Evolutionary conservation across 2,797 vertebrate genomes (phyloP).

Genomic region (Spatula clypeata): DNA sequence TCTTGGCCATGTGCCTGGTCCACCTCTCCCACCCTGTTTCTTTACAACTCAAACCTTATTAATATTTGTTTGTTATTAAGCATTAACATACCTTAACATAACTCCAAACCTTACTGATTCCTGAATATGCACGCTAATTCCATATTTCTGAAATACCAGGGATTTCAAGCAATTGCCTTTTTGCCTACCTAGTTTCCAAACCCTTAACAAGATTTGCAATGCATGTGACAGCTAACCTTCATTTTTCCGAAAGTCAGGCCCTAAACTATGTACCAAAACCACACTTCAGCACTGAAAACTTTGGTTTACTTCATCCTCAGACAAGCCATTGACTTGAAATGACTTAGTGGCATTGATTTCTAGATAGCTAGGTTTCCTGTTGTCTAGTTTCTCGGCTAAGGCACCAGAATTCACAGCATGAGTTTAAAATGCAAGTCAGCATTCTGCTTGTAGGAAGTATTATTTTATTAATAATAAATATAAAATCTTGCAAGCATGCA

Average conservation of each 20-base stretch:
- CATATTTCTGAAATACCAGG: not conserved
- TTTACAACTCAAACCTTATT: slow-evolving; percentile 24
- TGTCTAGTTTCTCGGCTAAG: slow-evolving; percentile 36
- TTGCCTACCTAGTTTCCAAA: not conserved
- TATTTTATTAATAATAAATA: slow-evolving; percentile 65
- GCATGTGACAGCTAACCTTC: not conserved
- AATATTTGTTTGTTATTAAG: slow-evolving; percentile 65
- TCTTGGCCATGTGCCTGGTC: not conserved
- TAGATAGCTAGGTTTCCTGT: slow-evolving; percentile 6
- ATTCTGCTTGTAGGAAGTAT: not conserved
- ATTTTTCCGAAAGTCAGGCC: not conserved
- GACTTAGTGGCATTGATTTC: not conserved
- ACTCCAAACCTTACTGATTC: not conserved
- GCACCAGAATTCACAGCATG: not conserved
- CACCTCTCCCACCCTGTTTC: not conserved
- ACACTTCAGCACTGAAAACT: slow-evolving; percentile 1
- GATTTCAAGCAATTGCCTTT: not conserved
- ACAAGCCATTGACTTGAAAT: slow-evolving; percentile 21
- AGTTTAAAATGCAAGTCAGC: slow-evolving; percentile 24
- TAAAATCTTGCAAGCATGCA: not conserved
- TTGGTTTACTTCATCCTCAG: not conserved
- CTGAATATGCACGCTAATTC: not conserved
- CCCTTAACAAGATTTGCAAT: not conserved
- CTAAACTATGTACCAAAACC: slow-evolving; percentile 14
- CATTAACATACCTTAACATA: slow-evolving; percentile 24